These are phyloP conservation scores for Hippasteria phrygiana DNA, from an alignment of 53 echinoderm and acorn worm genomes.

Conservation along the genomic window DNA sequence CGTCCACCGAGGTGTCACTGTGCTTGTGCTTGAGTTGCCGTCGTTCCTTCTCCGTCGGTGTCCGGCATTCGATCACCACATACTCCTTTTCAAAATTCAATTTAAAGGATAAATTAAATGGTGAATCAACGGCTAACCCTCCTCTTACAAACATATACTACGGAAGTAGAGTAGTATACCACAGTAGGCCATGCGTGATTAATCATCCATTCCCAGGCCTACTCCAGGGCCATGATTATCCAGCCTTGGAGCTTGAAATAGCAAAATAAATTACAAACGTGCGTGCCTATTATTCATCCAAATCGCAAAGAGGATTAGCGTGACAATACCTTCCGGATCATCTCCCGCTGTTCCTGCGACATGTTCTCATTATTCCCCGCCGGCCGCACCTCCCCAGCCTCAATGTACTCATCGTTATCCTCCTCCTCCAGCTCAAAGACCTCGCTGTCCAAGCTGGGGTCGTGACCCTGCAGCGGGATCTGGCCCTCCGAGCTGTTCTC, in stretches of 20 bases:
- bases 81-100: slow-evolving; percentile 73
- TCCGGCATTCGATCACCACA: slow-evolving; percentile 86
- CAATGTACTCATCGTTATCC: slow-evolving; percentile 87
- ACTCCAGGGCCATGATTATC: too few relatives aligned
- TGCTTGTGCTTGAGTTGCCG: slow-evolving; percentile 82
- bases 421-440: slow-evolving; percentile 92
- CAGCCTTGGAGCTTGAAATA: too few relatives aligned
- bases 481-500: slow-evolving; percentile 93
- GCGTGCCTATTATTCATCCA: too few relatives aligned
- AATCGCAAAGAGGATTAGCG: too few relatives aligned
- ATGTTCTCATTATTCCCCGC: slow-evolving; percentile 69
- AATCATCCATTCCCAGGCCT: too few relatives aligned
- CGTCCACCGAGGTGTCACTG: slow-evolving; percentile 79
- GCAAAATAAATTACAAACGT: too few relatives aligned
- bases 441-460: slow-evolving; percentile 96
- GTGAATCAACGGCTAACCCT: too few relatives aligned
- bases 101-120: too few relatives aligned
- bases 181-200: too few relatives aligned
- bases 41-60: slow-evolving; percentile 79
- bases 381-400: slow-evolving; percentile 83
- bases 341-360: slow-evolving; percentile 83
- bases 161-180: too few relatives aligned
- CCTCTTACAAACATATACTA: too few relatives aligned
- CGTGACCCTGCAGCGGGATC: slow-evolving; percentile 79
- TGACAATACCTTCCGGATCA: slow-evolving; percentile 68